Conservation (phyloP, 2,797 vertebrate species). For the Notamacropus eugenii region DNA sequence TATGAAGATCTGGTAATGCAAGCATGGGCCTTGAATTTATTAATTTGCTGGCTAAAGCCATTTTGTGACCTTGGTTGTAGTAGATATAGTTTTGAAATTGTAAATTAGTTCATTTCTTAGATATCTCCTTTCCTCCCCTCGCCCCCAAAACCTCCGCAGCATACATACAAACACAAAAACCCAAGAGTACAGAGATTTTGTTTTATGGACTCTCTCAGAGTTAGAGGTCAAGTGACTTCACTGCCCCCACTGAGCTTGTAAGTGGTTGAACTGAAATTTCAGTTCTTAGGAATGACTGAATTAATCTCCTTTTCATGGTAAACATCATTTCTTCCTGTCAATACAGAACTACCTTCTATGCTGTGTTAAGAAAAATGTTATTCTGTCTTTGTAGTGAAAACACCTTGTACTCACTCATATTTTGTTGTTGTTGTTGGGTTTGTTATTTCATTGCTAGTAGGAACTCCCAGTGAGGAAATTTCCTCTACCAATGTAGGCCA, state of each 20-base stretch:
- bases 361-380: not conserved
- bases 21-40: not conserved
- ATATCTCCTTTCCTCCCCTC: not conserved
- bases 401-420: not conserved
- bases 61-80: not conserved
- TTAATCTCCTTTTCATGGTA: conserved; percentile 10
- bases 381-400: not conserved
- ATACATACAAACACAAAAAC: conserved; percentile 2
- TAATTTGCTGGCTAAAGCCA: not conserved
- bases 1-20: not conserved
- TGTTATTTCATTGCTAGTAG: conserved; percentile 26
- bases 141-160: too few relatives aligned
- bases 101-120: not conserved
- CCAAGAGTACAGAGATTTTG: conserved; percentile 44
- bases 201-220: conserved; percentile 35
- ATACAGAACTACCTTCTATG: conserved; percentile 37
- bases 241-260: not conserved
- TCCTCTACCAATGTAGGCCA: not conserved
- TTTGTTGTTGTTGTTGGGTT: not conserved
- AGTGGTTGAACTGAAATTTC: not conserved
- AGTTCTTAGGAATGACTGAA: conserved; percentile 26
- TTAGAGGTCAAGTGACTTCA: conserved; percentile 15
- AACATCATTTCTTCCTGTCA: conserved; percentile 5
- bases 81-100: not conserved
- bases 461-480: not conserved